Conservation (phyloP, 2,797 vertebrate genomes). For the Melanogrammus aeglefinus region DNA sequence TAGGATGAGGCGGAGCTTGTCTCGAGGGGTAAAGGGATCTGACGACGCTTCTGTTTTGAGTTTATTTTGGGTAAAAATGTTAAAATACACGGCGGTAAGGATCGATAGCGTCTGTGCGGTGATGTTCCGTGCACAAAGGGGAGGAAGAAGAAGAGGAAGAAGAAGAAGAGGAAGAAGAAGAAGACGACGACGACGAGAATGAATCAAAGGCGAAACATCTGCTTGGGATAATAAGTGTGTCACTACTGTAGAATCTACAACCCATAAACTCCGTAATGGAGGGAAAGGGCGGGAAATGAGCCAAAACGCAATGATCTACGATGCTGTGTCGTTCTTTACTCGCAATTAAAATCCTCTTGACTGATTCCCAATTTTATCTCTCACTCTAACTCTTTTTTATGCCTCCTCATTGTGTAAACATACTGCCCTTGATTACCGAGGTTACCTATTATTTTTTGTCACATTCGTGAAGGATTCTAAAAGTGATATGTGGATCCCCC, state of each 20-base stretch:
- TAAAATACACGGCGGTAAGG: slow-evolving; percentile 23
- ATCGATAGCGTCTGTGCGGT: slow-evolving; percentile 43
- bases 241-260: slow-evolving; percentile 58
- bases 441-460: no score
- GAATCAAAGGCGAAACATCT: slow-evolving; percentile 63
- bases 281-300: slow-evolving; percentile 44
- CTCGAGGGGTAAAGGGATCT: slow-evolving; percentile 43
- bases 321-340: slow-evolving; percentile 58
- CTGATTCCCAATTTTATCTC: slow-evolving; percentile 10
- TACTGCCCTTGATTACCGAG: no score
- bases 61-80: no score
- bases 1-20: slow-evolving; percentile 41
- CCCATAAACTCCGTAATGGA: slow-evolving; percentile 57
- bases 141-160: slow-evolving; percentile 6
- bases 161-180: no score
- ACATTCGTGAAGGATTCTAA: no score
- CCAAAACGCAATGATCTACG: slow-evolving; percentile 54
- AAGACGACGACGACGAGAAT: slow-evolving; percentile 25
- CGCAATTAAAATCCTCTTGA: slow-evolving; percentile 35
- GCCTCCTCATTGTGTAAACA: no score
- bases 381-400: slow-evolving; percentile 24
- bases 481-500: no score
- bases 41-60: no score
- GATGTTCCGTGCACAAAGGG: slow-evolving; percentile 28
- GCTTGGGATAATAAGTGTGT: slow-evolving; percentile 52